Evolutionary conservation across 2,113 vertebrate genomes (phyloP).

Genomic region (Morone chrysops): DNA sequence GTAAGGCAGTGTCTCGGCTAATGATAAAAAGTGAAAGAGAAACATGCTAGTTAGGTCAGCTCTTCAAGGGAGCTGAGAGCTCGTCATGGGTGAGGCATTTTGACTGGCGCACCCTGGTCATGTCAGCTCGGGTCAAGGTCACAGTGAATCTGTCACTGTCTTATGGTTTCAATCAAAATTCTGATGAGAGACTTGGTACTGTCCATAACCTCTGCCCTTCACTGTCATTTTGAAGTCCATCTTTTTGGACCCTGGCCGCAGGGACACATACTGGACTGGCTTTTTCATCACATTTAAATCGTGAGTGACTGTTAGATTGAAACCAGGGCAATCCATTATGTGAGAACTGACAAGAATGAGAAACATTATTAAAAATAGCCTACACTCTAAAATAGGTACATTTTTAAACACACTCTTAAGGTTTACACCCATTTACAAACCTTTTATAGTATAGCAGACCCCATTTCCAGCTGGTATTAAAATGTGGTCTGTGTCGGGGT

Average conservation of each 20-base stretch:
- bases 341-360: conserved; percentile 16
- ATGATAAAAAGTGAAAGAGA: conserved; percentile 55
- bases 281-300: conserved; percentile 40
- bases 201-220: conserved; percentile 62
- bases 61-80: conserved; percentile 34
- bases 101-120: conserved; percentile 48
- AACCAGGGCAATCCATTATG: conserved; percentile 15
- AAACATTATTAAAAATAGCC: conserved; percentile 15
- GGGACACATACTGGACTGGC: conserved; percentile 26
- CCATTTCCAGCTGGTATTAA: not conserved
- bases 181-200: conserved; percentile 75
- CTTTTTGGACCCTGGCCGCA: conserved; percentile 37
- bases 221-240: conserved; percentile 70
- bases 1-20: conserved; percentile 35
- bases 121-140: conserved; percentile 74
- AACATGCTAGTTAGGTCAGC: conserved; percentile 47
- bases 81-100: conserved; percentile 31
- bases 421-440: not conserved
- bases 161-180: conserved; percentile 77
- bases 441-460: not conserved
- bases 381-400: not conserved
- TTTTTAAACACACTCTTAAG: not conserved
- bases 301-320: not conserved
- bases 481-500: not conserved
- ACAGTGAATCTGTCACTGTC: conserved; percentile 69